These are phyloP conservation scores for Epinephelus malabaricus DNA, from an alignment of 2,797 vertebrate genomes.

Conservation along the genomic window DNA sequence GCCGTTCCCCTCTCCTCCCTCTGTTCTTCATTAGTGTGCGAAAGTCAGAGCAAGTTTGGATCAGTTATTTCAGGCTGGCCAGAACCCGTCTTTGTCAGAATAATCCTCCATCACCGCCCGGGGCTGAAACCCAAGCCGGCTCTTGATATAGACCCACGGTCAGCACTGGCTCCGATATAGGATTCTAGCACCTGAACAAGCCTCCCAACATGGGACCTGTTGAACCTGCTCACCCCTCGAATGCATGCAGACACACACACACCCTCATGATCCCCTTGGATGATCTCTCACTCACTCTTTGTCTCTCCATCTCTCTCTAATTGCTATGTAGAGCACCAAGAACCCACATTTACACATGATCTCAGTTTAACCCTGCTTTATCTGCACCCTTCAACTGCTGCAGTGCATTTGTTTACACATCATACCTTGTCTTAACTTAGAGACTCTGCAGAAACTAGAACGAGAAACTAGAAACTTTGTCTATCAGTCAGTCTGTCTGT, in stretches of 20 bases:
- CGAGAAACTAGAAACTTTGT: conserved; percentile 1
- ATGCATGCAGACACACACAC: conserved; percentile 59
- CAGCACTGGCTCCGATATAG: conserved; percentile 82
- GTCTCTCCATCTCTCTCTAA: conserved; percentile 45
- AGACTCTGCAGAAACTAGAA: conserved; percentile 23
- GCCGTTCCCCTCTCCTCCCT: conserved; percentile 47
- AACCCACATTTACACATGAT: conserved; percentile 57
- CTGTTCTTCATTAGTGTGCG: conserved; percentile 74
- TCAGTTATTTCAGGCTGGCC: conserved; percentile 84
- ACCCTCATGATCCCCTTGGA: conserved; percentile 47
- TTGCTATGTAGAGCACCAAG: conserved; percentile 49
- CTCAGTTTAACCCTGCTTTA: conserved; percentile 40
- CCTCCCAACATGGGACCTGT: conserved; percentile 79
- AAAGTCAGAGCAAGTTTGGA: conserved; percentile 75
- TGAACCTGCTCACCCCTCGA: conserved; percentile 84
- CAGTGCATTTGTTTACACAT: conserved; percentile 50
- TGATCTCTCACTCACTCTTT: conserved; percentile 48
- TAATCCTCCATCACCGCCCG: conserved; percentile 75
- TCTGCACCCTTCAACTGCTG: conserved; percentile 44
- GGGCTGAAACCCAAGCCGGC: conserved; percentile 77
- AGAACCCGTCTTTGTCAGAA: conserved; percentile 82
- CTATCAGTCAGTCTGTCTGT: conserved; percentile 28
- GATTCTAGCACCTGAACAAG: conserved; percentile 84
- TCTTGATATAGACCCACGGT: conserved; percentile 84
- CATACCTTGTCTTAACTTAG: conserved; percentile 24